A percentile compares a stretch with the other conserved stretches of the same genome.
Conservation (phyloP, 2,888 invertebrate genomes). For the Drosophila seclusa region DNA sequence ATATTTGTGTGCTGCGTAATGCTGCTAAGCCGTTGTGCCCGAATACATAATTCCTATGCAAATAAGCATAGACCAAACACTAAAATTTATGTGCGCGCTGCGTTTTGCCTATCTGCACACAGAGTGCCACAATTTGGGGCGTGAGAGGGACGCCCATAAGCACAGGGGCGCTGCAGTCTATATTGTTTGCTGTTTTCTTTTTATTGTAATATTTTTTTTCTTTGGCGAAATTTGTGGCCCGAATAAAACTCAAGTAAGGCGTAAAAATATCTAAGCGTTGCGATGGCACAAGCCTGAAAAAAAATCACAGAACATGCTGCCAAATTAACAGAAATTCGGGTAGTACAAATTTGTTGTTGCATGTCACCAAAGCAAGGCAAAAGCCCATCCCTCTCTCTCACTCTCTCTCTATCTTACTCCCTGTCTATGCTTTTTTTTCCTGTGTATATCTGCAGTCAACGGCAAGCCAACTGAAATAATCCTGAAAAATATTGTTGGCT, state of each 20-base stretch:
- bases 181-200: conserved; percentile 1
- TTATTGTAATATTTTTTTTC: conserved; percentile 4
- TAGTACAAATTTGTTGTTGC: conserved; percentile 34
- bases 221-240: conserved; percentile 37
- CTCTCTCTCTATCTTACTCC: not conserved
- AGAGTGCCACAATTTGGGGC: conserved; percentile 1
- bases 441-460: conserved; percentile 55
- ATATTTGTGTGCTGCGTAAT: conserved; percentile 59
- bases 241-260: conserved; percentile 75
- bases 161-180: conserved; percentile 14
- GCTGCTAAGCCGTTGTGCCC: conserved; percentile 74
- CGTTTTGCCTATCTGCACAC: conserved; percentile 74
- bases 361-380: conserved; percentile 22
- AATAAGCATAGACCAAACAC: conserved; percentile 70
- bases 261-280: conserved; percentile 72
- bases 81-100: conserved; percentile 72
- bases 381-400: not conserved
- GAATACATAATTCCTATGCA: conserved; percentile 79
- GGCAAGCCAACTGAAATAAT: conserved; percentile 76
- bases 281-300: conserved; percentile 4
- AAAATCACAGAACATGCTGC: conserved; percentile 61
- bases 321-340: conserved; percentile 75
- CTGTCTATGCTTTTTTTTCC: not conserved
- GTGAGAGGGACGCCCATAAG: conserved; percentile 5
- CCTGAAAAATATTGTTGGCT: conserved; percentile 78